Conservation (phyloP, 1,140 invertebrate genomes). For the Heterodera schachtii region DNA sequence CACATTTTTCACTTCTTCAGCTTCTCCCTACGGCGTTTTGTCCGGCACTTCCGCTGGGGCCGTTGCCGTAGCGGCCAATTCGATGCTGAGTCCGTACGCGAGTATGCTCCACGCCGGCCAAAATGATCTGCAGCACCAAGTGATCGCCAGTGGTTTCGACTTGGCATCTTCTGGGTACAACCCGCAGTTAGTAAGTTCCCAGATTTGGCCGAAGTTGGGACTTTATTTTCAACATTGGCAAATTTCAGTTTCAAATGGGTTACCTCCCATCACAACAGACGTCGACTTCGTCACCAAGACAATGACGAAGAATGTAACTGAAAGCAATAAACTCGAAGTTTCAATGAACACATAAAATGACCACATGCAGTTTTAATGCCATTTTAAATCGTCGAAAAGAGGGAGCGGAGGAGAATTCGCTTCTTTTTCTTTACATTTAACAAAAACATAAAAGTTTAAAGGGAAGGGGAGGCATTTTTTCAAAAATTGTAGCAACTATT, state of each 20-base stretch:
- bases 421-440: no score
- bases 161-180: conserved; percentile 40
- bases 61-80: conserved; percentile 47
- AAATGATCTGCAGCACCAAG: conserved; percentile 31
- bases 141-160: conserved; percentile 41
- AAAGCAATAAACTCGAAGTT: neutral
- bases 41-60: conserved; percentile 40
- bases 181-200: conserved; percentile 35
- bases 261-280: conserved; percentile 29
- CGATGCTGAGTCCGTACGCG: conserved; percentile 46
- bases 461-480: no score
- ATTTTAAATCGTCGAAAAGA: no score
- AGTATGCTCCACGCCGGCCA: conserved; percentile 36
- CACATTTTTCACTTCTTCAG: conserved; percentile 37
- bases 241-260: conserved; percentile 40
- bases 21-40: conserved; percentile 54
- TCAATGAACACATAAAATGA: neutral
- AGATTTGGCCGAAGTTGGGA: neutral
- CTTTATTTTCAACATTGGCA: neutral
- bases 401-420: no score
- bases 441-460: no score
- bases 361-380: neutral
- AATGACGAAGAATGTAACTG: neutral
- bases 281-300: conserved; percentile 31
- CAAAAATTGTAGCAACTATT: no score